Conservation (phyloP, 2,797 vertebrate species). For the Leptoclinus maculatus region DNA sequence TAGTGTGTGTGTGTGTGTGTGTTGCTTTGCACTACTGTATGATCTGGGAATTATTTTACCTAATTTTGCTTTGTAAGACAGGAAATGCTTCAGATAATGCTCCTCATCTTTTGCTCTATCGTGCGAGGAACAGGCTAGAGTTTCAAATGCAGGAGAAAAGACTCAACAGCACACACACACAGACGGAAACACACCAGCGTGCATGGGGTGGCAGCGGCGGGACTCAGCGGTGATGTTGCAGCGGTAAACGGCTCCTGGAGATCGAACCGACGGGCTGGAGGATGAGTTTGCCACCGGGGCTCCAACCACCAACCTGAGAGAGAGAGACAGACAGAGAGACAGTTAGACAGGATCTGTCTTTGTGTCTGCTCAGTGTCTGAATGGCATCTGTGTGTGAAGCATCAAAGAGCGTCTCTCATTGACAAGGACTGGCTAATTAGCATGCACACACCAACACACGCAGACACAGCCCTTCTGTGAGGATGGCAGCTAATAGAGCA, state of each 20-base stretch:
- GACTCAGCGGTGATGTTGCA: conserved; percentile 82
- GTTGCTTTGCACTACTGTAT: not conserved
- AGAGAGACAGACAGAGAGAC: conserved; percentile 9
- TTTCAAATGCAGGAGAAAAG: not conserved
- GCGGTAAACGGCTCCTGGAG: conserved; percentile 89
- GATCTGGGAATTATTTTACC: not conserved
- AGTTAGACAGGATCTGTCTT: conserved; percentile 37
- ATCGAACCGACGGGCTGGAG: conserved; percentile 66
- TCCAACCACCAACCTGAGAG: conserved; percentile 89
- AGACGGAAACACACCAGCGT: conserved; percentile 84
- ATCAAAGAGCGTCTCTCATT: conserved; percentile 66
- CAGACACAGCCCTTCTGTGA: conserved; percentile 17
- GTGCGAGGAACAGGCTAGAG: not conserved
- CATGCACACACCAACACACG: conserved; percentile 30
- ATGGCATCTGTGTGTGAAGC: conserved; percentile 62
- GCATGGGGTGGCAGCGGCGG: conserved; percentile 82
- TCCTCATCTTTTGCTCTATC: not conserved
- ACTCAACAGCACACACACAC: not conserved
- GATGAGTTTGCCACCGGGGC: conserved; percentile 88
- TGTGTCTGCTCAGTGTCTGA: conserved; percentile 51
- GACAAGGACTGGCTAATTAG: conserved; percentile 57
- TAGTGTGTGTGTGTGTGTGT: not conserved
- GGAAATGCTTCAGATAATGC: not conserved
- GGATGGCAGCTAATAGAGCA: not conserved
- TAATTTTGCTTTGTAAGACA: not conserved